Conservation (phyloP, 2,797 vertebrate genomes). For the Amblyopsis hoosieri region DNA sequence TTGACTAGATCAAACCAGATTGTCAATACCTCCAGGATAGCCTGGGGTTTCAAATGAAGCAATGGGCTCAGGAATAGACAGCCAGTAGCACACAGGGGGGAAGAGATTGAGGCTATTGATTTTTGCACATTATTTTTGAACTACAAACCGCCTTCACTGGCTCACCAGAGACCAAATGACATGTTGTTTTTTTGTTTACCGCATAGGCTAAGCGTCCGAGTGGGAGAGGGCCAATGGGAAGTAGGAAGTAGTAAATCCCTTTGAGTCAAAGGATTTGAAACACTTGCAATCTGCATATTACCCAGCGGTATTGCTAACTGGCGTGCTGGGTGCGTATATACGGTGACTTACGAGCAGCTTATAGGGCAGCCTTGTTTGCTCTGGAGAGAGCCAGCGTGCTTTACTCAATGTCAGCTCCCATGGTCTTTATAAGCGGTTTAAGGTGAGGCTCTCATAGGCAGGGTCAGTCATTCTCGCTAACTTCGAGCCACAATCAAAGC, state of each 20-base stretch:
- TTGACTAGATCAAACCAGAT: conserved; percentile 10
- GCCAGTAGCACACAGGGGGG: conserved; percentile 4
- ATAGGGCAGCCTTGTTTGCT: conserved; percentile 40
- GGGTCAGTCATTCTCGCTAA: neutral
- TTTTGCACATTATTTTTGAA: conserved; percentile 47
- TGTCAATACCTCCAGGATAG: conserved; percentile 31
- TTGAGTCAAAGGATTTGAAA: conserved; percentile 43
- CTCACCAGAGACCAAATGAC: conserved; percentile 43
- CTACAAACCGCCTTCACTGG: conserved; percentile 35
- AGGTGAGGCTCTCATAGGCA: conserved; percentile 19
- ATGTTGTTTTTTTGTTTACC: conserved; percentile 33
- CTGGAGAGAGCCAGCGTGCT: conserved; percentile 20
- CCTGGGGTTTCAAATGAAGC: neutral
- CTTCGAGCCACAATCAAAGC: neutral
- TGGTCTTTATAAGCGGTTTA: conserved; percentile 42
- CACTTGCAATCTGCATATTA: conserved; percentile 59
- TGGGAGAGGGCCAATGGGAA: conserved; percentile 11
- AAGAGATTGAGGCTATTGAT: no score
- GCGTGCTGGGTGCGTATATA: conserved; percentile 52
- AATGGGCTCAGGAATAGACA: conserved; percentile 7
- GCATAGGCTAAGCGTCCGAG: conserved; percentile 13
- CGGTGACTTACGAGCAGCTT: conserved; percentile 67
- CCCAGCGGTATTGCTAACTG: conserved; percentile 61
- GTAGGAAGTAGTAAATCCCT: conserved; percentile 34
- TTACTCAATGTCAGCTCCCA: conserved; percentile 21